Evolutionary conservation across 2,888 invertebrate genomes (phyloP).

Genomic region (Halictus quadricinctus): DNA sequence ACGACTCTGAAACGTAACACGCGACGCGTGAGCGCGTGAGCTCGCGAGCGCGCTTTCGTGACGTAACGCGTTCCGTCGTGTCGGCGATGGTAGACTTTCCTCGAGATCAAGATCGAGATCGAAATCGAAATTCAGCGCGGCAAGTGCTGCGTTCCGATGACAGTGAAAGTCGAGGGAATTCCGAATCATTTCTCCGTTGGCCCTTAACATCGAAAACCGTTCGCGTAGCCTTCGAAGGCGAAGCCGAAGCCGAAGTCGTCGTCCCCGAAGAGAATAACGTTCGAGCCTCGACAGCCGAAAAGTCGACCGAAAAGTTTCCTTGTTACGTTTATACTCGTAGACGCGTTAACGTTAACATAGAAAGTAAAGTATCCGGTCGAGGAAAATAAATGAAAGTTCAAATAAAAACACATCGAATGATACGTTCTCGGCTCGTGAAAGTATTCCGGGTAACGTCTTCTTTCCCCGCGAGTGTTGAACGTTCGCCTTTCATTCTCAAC

Average conservation of each 20-base stretch:
- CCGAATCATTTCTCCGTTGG: background rate
- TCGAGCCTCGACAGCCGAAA: background rate
- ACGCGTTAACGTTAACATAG: slow-evolving; percentile 23
- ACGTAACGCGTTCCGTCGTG: slow-evolving; percentile 48
- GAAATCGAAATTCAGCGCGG: background rate
- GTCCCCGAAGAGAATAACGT: background rate
- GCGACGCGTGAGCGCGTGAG: background rate
- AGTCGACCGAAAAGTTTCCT: background rate
- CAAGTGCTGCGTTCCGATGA: background rate
- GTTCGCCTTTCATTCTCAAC: background rate
- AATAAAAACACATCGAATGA: slow-evolving; percentile 49
- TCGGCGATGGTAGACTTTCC: background rate
- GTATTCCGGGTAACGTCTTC: slow-evolving; percentile 61
- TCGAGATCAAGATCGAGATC: background rate
- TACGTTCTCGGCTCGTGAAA: slow-evolving; percentile 54
- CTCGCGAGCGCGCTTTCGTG: slow-evolving; percentile 30
- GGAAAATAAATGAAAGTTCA: slow-evolving; percentile 56
- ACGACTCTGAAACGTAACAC: slow-evolving; percentile 65
- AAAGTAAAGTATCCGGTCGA: slow-evolving; percentile 51
- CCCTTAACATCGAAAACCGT: background rate
- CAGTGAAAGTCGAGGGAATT: slow-evolving; percentile 15
- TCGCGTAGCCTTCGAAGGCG: background rate
- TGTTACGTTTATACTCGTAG: background rate
- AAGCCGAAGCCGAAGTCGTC: background rate
- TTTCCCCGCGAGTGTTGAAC: slow-evolving; percentile 3